Evolutionary conservation across 2,797 vertebrate genomes (phyloP).

Genomic region (Myripristis murdjan): DNA sequence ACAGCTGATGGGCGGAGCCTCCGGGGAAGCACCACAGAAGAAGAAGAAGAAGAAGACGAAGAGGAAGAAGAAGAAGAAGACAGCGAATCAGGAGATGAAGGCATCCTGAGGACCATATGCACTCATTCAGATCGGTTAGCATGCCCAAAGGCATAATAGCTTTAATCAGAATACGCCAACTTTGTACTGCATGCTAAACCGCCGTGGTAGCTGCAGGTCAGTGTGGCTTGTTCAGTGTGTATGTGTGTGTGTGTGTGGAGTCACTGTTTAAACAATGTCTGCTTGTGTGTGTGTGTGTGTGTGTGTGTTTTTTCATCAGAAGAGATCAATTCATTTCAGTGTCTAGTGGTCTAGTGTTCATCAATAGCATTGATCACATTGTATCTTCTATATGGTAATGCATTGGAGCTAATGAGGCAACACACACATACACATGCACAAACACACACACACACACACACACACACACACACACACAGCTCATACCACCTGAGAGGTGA

Average conservation of each 20-base stretch:
- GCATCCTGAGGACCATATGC: slow-evolving; percentile 74
- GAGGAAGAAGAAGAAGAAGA: slow-evolving; percentile 52
- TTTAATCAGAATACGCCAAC: slow-evolving; percentile 73
- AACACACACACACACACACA: slow-evolving; percentile 39
- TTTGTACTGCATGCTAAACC: slow-evolving; percentile 61
- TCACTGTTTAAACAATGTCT: slow-evolving; percentile 39
- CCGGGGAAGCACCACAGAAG: slow-evolving; percentile 58
- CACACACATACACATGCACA: too few species aligned
- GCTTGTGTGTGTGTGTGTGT: slow-evolving; percentile 32
- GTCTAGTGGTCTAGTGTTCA: slow-evolving; percentile 57
- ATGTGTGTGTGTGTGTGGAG: not conserved
- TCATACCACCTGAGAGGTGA: slow-evolving; percentile 80
- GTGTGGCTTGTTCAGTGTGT: slow-evolving; percentile 27
- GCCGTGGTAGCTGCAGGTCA: slow-evolving; percentile 65
- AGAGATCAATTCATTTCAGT: slow-evolving; percentile 53
- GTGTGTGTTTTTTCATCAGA: slow-evolving; percentile 39
- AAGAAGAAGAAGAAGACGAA: too few species aligned
- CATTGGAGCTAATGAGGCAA: slow-evolving; percentile 65
- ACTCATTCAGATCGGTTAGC: slow-evolving; percentile 72
- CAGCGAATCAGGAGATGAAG: slow-evolving; percentile 62
- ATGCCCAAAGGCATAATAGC: slow-evolving; percentile 76
- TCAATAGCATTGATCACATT: slow-evolving; percentile 80
- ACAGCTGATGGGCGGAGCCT: slow-evolving; percentile 55
- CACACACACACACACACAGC: slow-evolving; percentile 18
- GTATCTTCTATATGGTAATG: slow-evolving; percentile 72